Evolutionary conservation across 2,113 vertebrate species (phyloP).

Genomic region (Arvicanthis niloticus): DNA sequence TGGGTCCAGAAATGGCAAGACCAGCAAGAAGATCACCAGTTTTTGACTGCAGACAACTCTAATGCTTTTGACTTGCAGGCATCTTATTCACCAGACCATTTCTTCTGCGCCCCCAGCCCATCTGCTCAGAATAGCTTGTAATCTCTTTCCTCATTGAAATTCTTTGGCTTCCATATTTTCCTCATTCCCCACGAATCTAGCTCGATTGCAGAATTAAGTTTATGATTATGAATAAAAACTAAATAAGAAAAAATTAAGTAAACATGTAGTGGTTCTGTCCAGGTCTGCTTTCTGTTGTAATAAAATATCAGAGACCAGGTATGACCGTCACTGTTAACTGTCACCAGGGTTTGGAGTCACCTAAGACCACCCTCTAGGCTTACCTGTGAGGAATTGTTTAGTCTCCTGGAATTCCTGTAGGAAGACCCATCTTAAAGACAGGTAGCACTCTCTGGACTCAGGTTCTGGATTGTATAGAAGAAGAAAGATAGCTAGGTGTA

Average conservation of each 20-base stretch:
- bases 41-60: slow-evolving; percentile 92
- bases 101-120: slow-evolving; percentile 68
- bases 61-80: slow-evolving; percentile 65
- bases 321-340: too few relatives aligned
- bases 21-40: slow-evolving; percentile 91
- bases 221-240: slow-evolving; percentile 87
- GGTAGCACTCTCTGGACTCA: too few relatives aligned
- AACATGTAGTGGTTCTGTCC: too few relatives aligned
- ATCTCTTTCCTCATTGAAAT: slow-evolving; percentile 80
- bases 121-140: background rate
- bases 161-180: slow-evolving; percentile 78
- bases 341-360: too few relatives aligned
- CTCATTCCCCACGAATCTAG: slow-evolving; percentile 60
- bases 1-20: slow-evolving; percentile 89
- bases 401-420: too few relatives aligned
- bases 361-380: too few relatives aligned
- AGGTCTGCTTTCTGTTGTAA: too few relatives aligned
- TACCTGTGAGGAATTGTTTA: too few relatives aligned
- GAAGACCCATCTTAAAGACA: too few relatives aligned
- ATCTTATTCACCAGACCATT: slow-evolving; percentile 78
- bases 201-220: slow-evolving; percentile 83
- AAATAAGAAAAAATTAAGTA: slow-evolving; percentile 48
- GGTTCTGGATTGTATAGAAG: too few relatives aligned
- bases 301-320: too few relatives aligned
- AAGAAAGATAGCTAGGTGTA: too few relatives aligned